Percentiles rank a stretch among this genome's conserved stretches.
These are phyloP conservation scores for Dicrostonyx torquatus DNA, from an alignment of 2,797 vertebrate species.

Conservation along the genomic window DNA sequence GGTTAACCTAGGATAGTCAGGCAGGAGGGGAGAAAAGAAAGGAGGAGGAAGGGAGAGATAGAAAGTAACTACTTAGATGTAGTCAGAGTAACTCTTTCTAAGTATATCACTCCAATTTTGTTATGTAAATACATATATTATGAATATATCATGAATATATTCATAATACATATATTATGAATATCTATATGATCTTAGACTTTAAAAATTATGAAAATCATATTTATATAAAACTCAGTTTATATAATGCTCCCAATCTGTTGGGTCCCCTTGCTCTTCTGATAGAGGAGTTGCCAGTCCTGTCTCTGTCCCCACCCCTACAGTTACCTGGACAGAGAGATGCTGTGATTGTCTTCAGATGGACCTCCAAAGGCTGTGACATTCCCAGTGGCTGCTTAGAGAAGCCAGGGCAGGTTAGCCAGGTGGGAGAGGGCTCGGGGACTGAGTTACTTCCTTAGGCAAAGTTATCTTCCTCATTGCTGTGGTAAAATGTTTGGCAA, in stretches of 20 bases:
- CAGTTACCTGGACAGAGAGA: no score
- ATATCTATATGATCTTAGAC: neutral
- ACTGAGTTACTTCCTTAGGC: neutral
- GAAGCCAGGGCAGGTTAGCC: neutral
- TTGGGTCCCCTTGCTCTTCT: neutral
- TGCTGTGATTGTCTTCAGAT: neutral
- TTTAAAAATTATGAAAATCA: constrained; percentile 10
- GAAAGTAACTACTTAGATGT: neutral
- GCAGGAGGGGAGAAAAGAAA: neutral
- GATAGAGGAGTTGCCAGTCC: neutral
- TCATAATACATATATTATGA: neutral
- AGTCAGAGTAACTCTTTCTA: neutral
- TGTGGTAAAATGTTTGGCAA: neutral
- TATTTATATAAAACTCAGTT: neutral
- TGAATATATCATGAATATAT: no score
- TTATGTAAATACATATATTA: neutral
- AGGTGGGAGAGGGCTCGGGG: neutral
- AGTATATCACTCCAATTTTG: neutral
- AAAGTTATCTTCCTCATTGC: neutral
- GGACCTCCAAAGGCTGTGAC: neutral
- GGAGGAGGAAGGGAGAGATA: neutral
- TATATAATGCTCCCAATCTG: neutral
- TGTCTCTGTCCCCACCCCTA: neutral
- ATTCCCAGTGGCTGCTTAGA: neutral
- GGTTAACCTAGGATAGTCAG: neutral